Evolutionary conservation across 1,140 invertebrate species (phyloP).

Genomic region (Melipona quadrifasciata): DNA sequence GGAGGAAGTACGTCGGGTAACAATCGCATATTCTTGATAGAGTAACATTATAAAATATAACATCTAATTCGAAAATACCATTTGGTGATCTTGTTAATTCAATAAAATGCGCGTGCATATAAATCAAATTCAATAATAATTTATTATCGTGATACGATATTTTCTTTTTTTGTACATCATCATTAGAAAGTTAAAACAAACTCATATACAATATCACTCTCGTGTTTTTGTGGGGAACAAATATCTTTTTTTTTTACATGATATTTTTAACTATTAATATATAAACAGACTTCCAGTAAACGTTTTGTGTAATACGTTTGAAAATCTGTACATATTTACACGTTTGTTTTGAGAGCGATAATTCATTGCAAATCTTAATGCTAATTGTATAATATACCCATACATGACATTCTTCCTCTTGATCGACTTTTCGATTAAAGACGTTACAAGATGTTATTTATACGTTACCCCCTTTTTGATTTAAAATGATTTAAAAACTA

Average conservation of each 20-base stretch:
- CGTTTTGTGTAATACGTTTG: conserved; percentile 54
- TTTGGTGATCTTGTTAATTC: conserved; percentile 14
- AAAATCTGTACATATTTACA: conserved; percentile 76
- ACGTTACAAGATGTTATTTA: conserved; percentile 53
- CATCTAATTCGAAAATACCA: conserved; percentile 3
- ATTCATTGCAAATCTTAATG: conserved; percentile 41
- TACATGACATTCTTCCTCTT: conserved; percentile 60
- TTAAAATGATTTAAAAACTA: conserved; percentile 39
- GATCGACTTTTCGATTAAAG: conserved; percentile 35
- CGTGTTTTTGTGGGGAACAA: conserved; percentile 6
- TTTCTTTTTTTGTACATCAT: conserved; percentile 52
- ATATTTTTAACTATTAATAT: conserved; percentile 44
- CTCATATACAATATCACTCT: conserved; percentile 54
- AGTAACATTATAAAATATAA: conserved; percentile 28
- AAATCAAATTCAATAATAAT: conserved; percentile 66
- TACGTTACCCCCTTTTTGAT: conserved; percentile 51
- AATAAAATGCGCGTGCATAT: conserved; percentile 62
- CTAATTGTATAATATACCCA: conserved; percentile 59
- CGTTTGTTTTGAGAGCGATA: conserved; percentile 54
- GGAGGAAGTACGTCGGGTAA: conserved; percentile 64
- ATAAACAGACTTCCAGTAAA: conserved; percentile 65
- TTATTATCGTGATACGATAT: conserved; percentile 62
- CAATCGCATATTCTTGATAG: conserved; percentile 49
- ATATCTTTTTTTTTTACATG: conserved; percentile 38
- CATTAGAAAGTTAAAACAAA: conserved; percentile 59